phyloP scores from a whole-genome alignment of 2,113 vertebrate species.

The Zosterops borbonicus region DNA sequence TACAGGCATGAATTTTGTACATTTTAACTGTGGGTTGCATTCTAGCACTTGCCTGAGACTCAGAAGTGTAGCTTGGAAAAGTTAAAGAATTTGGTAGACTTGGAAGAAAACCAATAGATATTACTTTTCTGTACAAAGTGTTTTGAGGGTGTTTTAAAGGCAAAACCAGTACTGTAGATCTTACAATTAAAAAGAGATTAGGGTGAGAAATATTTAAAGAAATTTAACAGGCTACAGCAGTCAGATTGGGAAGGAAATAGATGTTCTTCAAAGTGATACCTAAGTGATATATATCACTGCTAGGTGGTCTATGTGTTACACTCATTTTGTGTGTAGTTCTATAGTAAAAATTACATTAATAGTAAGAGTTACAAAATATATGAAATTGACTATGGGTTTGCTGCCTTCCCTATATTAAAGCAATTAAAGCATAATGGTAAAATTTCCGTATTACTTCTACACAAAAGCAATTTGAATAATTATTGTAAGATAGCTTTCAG shows the following conservation, averaged over 20 bases:
- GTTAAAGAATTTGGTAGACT: not conserved
- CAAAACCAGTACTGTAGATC: not conserved
- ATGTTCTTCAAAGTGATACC: not conserved
- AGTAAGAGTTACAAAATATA: not conserved
- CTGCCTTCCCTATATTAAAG: not conserved
- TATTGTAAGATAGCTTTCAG: not conserved
- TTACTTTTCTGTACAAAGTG: not conserved
- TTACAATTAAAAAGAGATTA: not conserved
- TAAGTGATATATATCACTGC: not conserved
- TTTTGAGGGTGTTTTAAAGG: not conserved
- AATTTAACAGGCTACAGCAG: not conserved
- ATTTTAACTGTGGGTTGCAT: not conserved
- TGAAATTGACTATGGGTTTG: not conserved
- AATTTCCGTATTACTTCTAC: not conserved
- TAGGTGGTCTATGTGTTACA: not conserved
- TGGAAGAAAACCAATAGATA: not conserved
- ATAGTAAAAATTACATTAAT: not conserved
- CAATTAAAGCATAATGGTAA: conserved; percentile 20
- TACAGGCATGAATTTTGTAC: not conserved
- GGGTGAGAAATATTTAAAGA: not conserved
- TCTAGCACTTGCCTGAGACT: not conserved
- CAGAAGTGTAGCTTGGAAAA: not conserved
- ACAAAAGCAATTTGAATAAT: not conserved
- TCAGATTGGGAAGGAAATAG: not conserved
- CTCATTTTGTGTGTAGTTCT: not conserved